Evolutionary conservation across 2,113 vertebrate genomes (phyloP).

Genomic region (Morone saxatilis): DNA sequence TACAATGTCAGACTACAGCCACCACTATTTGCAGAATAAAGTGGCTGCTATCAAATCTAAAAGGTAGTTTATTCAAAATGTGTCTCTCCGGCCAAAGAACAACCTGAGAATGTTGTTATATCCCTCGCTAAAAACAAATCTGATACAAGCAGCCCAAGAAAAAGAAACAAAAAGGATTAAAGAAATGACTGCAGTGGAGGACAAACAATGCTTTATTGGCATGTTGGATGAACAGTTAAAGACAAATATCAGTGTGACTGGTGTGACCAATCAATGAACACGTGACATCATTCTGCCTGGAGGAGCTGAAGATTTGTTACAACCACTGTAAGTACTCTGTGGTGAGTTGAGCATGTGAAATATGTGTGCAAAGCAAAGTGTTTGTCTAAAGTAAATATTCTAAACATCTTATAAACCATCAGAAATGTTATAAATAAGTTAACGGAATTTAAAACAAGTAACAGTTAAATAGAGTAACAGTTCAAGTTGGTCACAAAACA

Average conservation of each 20-base stretch:
- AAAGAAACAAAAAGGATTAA: too few species aligned
- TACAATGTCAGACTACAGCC: background rate
- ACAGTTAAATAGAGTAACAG: conserved; percentile 18
- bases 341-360: background rate
- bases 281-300: background rate
- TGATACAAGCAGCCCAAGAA: background rate
- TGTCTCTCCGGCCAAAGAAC: background rate
- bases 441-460: background rate
- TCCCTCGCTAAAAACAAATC: background rate
- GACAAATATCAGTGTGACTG: conserved; percentile 22
- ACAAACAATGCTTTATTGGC: conserved; percentile 65
- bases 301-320: background rate
- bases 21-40: background rate
- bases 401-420: conserved; percentile 11
- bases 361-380: background rate
- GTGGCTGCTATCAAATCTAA: background rate
- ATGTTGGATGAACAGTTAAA: conserved; percentile 37
- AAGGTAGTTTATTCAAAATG: too few species aligned
- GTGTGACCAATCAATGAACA: background rate
- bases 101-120: background rate
- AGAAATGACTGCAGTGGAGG: background rate
- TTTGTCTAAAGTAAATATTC: conserved; percentile 14
- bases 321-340: background rate
- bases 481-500: conserved; percentile 39
- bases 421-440: background rate